These are phyloP conservation scores for Onchidella celtica DNA, from an alignment of 2,888 invertebrate species.

Conservation along the genomic window DNA sequence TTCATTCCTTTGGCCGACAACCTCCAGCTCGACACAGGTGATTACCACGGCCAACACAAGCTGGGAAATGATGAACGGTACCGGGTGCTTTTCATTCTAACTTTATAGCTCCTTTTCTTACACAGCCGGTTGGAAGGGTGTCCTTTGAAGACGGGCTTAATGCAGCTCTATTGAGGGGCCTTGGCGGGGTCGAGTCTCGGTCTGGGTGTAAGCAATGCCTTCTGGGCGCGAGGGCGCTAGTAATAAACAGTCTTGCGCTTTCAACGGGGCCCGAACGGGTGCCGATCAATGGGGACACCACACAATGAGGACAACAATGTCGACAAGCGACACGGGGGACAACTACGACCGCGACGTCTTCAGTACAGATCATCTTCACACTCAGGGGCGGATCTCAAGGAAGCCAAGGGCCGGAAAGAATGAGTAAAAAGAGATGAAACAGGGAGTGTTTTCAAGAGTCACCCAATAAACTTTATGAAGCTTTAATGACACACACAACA, in stretches of 20 bases:
- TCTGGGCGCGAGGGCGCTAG: conserved; percentile 20
- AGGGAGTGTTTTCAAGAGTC: too few species aligned
- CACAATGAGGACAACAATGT: not conserved
- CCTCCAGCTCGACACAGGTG: conserved; percentile 3
- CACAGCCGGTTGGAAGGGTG: conserved; percentile 25
- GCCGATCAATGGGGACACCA: not conserved
- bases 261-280: not conserved
- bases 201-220: conserved; percentile 39
- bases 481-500: too few species aligned
- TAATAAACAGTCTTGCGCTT: conserved; percentile 31
- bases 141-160: conserved; percentile 29
- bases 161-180: conserved; percentile 24
- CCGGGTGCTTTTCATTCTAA: conserved; percentile 29
- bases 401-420: not conserved
- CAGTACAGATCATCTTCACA: not conserved
- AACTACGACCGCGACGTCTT: not conserved
- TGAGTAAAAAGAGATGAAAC: too few species aligned
- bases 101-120: conserved; percentile 35
- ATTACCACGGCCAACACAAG: conserved; percentile 21
- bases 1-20: not conserved
- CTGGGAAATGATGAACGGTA: conserved; percentile 21
- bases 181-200: not conserved
- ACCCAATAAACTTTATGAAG: too few species aligned
- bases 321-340: not conserved
- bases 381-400: not conserved